Evolutionary conservation across 2,797 vertebrate species (phyloP).

Genomic region (Acanthornis magna): DNA sequence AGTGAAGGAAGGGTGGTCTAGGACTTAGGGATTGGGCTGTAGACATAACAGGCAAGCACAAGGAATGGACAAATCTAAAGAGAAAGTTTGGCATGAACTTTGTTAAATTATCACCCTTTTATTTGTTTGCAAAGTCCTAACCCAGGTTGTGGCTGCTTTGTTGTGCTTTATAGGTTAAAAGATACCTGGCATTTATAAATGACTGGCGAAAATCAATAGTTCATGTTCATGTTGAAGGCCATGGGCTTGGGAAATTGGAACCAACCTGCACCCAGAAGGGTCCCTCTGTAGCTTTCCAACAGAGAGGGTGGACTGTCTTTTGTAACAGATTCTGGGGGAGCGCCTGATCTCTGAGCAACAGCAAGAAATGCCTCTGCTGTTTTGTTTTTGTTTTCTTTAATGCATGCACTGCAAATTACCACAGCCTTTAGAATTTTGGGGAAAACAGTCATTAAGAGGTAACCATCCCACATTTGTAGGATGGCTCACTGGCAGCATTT

Average conservation of each 20-base stretch:
- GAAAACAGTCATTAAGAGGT: not conserved
- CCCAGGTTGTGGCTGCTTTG: not conserved
- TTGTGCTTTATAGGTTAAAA: not conserved
- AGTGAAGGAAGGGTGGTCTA: not conserved
- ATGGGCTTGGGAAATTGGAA: not conserved
- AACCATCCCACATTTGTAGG: not conserved
- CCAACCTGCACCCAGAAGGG: accelerated
- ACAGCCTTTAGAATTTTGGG: not conserved
- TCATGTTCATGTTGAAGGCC: not conserved
- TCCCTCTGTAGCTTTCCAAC: not conserved
- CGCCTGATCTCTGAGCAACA: not conserved
- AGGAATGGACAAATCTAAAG: not conserved
- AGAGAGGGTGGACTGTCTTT: not conserved
- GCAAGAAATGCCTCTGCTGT: not conserved
- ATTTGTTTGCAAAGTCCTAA: not conserved
- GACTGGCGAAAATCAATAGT: not conserved
- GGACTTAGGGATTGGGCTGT: not conserved
- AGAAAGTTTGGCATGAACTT: not conserved
- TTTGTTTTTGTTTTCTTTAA: not conserved
- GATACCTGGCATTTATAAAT: not conserved
- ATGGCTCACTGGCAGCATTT: not conserved
- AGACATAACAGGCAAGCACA: not conserved
- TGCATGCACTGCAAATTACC: not conserved
- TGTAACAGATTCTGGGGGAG: not conserved
- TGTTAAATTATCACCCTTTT: not conserved